Evolutionary conservation across 64 coral and sea anemone genomes (phyloP), one percentile per base, ranked within the genome.

Genomic region (Montipora cactus): DNA sequence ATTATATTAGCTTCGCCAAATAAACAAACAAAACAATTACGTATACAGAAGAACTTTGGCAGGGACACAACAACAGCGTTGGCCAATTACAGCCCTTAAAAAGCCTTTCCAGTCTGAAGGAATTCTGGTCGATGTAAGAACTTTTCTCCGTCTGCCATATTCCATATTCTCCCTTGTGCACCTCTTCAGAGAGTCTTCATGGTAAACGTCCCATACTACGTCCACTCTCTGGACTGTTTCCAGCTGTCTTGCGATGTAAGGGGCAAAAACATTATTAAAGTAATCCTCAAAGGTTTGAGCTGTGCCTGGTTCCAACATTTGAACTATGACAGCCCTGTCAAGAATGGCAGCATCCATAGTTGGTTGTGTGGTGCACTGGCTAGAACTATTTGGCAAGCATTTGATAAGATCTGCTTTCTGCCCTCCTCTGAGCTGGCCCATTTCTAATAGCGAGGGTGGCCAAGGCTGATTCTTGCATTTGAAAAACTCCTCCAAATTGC

Each of bases 241-340:
- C 50, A 87, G 90, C 2, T 86, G 70, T 15, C 74, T 92, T 5
- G 83, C n/a, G n/a, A 92, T 16, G 11, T 92, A 92, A 47, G 90
- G 70, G 0, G 80, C 90, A 76, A 84, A 84, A 9, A 84, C 80
- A 5, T 10, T 44, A 20, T 22, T 76, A 20, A 84, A 79, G 91
- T 92, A 87, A 7, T 92, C 73, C 0, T 87, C 73, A 14, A 87
- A 92, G 13, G 72, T 92, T 20, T 22, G 25, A 2, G 90, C n/a
- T 67, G 90, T 92, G 84, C 47, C 83, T 77, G 71, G 90, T 69
- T 92, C 2, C 19, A 86, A 47, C 90, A 92, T 92, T 21, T 92
- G 90, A 62, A 91, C 79, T 81, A 83, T 44, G 67, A 91, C 79
- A 46, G 77, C 89, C 79, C 66, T 66, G 81, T 91, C 79, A 8